phyloP scores from a whole-genome alignment of 1,140 invertebrate species.

The Halesus radiatus region DNA sequence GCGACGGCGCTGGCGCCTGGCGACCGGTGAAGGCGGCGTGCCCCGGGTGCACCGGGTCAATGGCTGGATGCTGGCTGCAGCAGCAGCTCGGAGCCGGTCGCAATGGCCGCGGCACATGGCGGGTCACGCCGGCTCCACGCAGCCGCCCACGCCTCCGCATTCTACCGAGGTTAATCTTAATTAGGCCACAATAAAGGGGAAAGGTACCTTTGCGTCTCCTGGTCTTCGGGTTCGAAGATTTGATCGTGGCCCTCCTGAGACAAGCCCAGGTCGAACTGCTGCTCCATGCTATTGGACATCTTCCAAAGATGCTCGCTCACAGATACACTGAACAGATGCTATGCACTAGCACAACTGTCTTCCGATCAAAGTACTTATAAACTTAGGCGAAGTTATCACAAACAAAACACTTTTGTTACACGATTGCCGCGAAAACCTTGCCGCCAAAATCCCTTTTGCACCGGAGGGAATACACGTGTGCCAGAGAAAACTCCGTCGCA shows the following conservation, averaged over 20 bases:
- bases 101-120: neutral
- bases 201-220: conserved; percentile 46
- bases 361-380: too few species aligned
- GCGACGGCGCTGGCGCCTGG: too few species aligned
- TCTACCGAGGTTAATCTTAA: neutral
- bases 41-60: too few species aligned
- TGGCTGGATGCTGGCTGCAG: neutral
- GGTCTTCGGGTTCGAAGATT: conserved; percentile 58
- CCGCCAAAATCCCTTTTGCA: neutral
- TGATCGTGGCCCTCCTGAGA: conserved; percentile 59
- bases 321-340: too few species aligned
- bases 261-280: conserved; percentile 58
- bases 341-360: too few species aligned
- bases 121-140: neutral
- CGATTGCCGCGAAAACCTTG: conserved; percentile 23
- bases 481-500: too few species aligned
- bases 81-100: too few species aligned
- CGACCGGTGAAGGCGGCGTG: neutral
- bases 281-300: conserved; percentile 56
- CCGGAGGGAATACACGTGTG: too few species aligned
- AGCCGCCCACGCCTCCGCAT: neutral
- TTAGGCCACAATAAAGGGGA: neutral
- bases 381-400: neutral
- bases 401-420: neutral
- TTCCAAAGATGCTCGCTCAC: neutral